phyloP scores from a whole-genome alignment of 1,140 invertebrate species.

The Micrasema minimum region DNA sequence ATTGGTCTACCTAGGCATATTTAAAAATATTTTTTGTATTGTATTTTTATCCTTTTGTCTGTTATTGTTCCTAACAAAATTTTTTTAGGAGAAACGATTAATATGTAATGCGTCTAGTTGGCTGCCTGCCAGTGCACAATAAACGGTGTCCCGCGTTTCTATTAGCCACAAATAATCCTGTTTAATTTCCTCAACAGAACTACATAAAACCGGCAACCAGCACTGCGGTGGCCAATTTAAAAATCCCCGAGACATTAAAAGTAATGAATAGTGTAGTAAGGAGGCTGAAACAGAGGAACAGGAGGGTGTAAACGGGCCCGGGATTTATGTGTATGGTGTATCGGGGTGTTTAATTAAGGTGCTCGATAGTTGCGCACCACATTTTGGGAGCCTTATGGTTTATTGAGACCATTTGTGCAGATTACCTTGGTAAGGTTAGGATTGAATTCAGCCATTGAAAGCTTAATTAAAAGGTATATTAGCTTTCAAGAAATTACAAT shows the following conservation, averaged over 20 bases:
- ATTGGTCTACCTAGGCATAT: no score
- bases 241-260: conserved; percentile 39
- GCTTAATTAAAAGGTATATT: no score
- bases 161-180: conserved; percentile 19
- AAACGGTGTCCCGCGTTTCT: conserved; percentile 17
- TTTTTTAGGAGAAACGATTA: no score
- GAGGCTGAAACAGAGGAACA: conserved; percentile 11
- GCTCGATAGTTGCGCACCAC: conserved; percentile 33
- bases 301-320: conserved; percentile 12
- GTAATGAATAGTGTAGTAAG: conserved; percentile 39
- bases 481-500: no score
- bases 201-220: no score
- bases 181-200: conserved; percentile 27
- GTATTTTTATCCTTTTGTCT: no score
- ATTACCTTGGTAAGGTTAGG: conserved; percentile 18
- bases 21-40: no score
- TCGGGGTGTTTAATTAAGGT: conserved; percentile 49
- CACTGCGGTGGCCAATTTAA: conserved; percentile 40
- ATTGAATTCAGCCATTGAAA: no score
- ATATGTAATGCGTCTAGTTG: conserved; percentile 8
- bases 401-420: conserved; percentile 34
- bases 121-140: conserved; percentile 18
- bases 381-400: conserved; percentile 40
- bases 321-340: conserved; percentile 49
- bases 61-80: no score